These are phyloP conservation scores for Linyphia triangularis DNA, from an alignment of 2,888 invertebrate species.

Conservation along the genomic window DNA sequence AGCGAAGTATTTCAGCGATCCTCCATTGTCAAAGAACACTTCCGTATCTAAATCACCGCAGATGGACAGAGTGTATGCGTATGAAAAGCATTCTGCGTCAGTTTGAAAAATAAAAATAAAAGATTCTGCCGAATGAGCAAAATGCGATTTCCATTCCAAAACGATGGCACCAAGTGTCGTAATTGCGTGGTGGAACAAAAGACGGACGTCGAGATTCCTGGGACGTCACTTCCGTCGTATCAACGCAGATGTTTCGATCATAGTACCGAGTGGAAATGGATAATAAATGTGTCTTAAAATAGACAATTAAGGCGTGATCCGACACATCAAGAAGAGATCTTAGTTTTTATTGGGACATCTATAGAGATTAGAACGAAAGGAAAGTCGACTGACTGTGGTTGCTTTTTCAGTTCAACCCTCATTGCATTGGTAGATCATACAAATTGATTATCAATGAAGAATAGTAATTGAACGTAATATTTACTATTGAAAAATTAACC, in stretches of 20 bases:
- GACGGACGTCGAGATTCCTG: constrained; percentile 21
- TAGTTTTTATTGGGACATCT: too few species aligned
- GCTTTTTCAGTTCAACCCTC: too few species aligned
- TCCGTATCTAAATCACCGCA: background rate
- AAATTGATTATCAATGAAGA: too few species aligned
- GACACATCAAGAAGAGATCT: background rate
- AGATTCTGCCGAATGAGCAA: constrained; percentile 3
- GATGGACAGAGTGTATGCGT: background rate
- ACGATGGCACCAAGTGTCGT: constrained; percentile 8
- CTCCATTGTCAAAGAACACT: background rate
- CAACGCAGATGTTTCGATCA: constrained; percentile 14
- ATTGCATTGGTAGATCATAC: too few species aligned
- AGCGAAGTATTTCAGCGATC: background rate
- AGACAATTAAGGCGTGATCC: constrained; percentile 9
- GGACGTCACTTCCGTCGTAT: constrained; percentile 32
- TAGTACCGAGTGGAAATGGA: background rate
- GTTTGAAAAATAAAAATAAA: background rate
- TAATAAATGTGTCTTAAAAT: background rate
- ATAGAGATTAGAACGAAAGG: too few species aligned
- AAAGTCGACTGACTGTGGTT: too few species aligned
- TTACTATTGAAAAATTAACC: too few species aligned
- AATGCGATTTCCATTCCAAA: background rate
- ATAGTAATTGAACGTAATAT: too few species aligned
- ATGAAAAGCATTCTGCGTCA: background rate
- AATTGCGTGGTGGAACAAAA: constrained; percentile 32